phyloP scores from a whole-genome alignment of 2,888 invertebrate genomes.

The Cephus sareptanus region DNA sequence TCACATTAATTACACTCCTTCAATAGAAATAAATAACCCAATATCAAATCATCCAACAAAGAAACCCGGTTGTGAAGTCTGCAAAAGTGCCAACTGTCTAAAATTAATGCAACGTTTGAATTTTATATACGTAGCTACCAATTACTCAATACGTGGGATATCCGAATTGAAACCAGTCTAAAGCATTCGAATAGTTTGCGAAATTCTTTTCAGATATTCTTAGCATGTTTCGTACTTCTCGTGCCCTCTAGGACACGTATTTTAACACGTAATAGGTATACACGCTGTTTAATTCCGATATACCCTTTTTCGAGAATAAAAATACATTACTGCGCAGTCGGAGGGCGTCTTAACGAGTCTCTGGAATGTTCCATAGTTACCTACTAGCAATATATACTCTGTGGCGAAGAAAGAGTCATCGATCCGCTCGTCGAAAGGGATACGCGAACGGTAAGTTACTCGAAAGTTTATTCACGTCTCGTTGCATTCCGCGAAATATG shows the following conservation, averaged over 20 bases:
- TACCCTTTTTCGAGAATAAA: not conserved
- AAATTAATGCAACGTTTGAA: too few relatives aligned
- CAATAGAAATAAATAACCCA: not conserved
- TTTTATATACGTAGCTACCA: too few relatives aligned
- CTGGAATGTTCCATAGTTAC: not conserved
- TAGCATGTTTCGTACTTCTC: not conserved
- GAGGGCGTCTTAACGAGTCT: not conserved
- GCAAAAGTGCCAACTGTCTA: too few relatives aligned
- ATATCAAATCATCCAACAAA: not conserved
- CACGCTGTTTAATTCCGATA: not conserved
- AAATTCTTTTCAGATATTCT: not conserved
- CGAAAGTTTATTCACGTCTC: not conserved
- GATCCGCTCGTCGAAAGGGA: not conserved
- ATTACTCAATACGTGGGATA: too few relatives aligned
- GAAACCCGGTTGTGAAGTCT: not conserved
- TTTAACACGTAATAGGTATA: not conserved
- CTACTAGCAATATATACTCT: not conserved
- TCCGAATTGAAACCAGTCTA: not conserved
- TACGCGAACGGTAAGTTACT: not conserved
- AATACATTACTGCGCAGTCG: not conserved
- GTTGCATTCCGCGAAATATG: not conserved
- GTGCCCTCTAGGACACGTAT: not conserved
- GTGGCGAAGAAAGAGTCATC: not conserved
- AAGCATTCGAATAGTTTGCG: not conserved
- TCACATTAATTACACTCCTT: not conserved